Evolutionary conservation across 2,797 vertebrate species (phyloP), one percentile per base, ranked within the genome.

Genomic region (Enteromius anoplus): DNA sequence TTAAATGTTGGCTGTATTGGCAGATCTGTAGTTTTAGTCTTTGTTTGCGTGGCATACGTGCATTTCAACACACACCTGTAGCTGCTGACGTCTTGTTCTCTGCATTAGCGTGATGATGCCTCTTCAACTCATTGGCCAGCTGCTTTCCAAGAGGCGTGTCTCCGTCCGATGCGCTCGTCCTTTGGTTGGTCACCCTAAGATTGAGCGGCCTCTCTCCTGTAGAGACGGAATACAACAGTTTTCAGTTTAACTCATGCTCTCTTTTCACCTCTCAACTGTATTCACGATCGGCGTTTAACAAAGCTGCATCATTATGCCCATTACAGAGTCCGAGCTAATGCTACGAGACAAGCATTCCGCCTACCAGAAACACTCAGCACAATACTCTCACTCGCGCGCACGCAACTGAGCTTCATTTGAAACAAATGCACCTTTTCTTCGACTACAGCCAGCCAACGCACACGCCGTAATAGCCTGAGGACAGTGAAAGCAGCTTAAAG

Each of bases 141-240:
- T 96, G 95, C 86, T 97, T 97, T 80, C 96, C 96, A 84, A 95
- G 45, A 0, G 96, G 94, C 84, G 96, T 95, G 72, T 98, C 96
- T 6, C 95, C 95, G 58, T 96, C 96, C 5, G 95, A 77, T 17
- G 14, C 21, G 3, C 77, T 72, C 8, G 47, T 92, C 80, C 91
- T 95, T 90, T 96, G 91, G 86, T 90, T 95, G 19, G 97, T 92
- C 87, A 98, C 94, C 2, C 96, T 95, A 84, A 99, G 92, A 92
- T 99, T 99, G 91, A 98, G 92, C 0, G 98, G 97, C 64, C 96
- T 96, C 77, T 99, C 97, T 86, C 95, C 97, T 98, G 89, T 5
- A 78, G n/a, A 87, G 34, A 75, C 45, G 78, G 47, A 84, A 45
- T 82, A 4, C 83, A 17, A 70, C 53, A 76, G 2, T 32, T 8